Percentiles rank a stretch among this genome's conserved stretches.
phyloP scores from a whole-genome alignment of 2,888 invertebrate genomes.

The Lingula anatina region DNA sequence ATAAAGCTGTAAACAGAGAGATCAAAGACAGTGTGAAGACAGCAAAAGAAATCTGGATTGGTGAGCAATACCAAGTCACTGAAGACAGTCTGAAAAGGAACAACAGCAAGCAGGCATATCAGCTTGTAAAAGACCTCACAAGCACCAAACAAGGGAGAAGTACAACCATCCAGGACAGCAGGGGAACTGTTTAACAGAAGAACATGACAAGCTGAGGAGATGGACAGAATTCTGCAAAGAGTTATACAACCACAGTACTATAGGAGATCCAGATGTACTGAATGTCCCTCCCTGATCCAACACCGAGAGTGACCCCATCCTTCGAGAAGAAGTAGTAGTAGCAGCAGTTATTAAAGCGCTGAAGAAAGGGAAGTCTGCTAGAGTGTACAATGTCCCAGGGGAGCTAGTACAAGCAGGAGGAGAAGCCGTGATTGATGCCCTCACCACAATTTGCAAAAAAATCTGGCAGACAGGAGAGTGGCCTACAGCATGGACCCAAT shows the following conservation, averaged over 20 bases:
- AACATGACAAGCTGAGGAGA: conserved; percentile 5
- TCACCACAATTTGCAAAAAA: neutral
- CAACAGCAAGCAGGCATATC: neutral
- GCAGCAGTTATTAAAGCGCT: conserved; percentile 9
- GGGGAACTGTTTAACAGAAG: conserved; percentile 3
- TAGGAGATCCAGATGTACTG: conserved; percentile 1
- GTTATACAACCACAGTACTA: conserved; percentile 5
- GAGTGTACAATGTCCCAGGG: conserved; percentile 9
- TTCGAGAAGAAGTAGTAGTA: conserved; percentile 8
- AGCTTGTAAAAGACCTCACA: neutral
- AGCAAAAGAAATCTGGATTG: too few relatives aligned
- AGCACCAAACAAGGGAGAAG: neutral
- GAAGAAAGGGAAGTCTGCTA: conserved; percentile 11
- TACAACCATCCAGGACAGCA: neutral
- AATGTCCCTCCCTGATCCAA: neutral
- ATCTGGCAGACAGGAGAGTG: neutral
- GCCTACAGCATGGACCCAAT: conserved; percentile 3
- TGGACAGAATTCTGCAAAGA: conserved; percentile 12
- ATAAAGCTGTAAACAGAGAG: too few relatives aligned
- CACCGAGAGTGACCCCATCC: conserved; percentile 4
- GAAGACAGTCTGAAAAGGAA: neutral
- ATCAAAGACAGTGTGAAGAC: too few relatives aligned
- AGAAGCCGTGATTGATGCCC: neutral
- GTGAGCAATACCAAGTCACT: too few relatives aligned
- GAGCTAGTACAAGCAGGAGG: conserved; percentile 8